Conservation (phyloP, 2,888 invertebrate species). For the Chorisops tibialis region DNA sequence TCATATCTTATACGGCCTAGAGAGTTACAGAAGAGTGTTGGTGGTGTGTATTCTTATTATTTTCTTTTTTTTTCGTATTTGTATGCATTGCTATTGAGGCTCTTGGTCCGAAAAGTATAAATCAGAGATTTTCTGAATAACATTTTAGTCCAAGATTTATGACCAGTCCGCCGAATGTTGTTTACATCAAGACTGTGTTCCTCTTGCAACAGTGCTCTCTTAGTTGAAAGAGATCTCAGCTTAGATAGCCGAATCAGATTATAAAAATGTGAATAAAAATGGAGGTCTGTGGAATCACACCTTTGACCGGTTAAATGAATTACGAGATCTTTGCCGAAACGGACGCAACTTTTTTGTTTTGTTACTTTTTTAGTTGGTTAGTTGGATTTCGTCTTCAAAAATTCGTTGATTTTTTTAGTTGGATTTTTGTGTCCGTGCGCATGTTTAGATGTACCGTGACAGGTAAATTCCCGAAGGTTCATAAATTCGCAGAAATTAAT, state of each 20-base stretch:
- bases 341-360: no score
- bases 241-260: conserved; percentile 10
- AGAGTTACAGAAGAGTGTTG: neutral
- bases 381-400: no score
- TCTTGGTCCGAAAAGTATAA: conserved; percentile 27
- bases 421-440: no score
- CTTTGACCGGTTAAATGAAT: conserved; percentile 34
- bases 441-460: no score
- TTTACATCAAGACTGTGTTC: conserved; percentile 22
- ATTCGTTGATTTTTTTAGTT: no score
- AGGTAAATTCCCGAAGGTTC: no score
- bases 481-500: no score
- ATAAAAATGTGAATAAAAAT: conserved; percentile 6
- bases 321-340: conserved; percentile 29
- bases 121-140: conserved; percentile 33
- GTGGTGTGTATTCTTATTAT: neutral
- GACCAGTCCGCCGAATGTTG: conserved; percentile 23
- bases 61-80: neutral
- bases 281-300: conserved; percentile 32
- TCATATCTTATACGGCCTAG: conserved; percentile 7
- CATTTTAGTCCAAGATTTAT: conserved; percentile 32
- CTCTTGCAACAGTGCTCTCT: conserved; percentile 5
- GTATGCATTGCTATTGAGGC: neutral
- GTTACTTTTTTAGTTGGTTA: no score
- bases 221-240: conserved; percentile 11